phyloP scores from a whole-genome alignment of 2,888 invertebrate genomes.

The Norana najaformis region DNA sequence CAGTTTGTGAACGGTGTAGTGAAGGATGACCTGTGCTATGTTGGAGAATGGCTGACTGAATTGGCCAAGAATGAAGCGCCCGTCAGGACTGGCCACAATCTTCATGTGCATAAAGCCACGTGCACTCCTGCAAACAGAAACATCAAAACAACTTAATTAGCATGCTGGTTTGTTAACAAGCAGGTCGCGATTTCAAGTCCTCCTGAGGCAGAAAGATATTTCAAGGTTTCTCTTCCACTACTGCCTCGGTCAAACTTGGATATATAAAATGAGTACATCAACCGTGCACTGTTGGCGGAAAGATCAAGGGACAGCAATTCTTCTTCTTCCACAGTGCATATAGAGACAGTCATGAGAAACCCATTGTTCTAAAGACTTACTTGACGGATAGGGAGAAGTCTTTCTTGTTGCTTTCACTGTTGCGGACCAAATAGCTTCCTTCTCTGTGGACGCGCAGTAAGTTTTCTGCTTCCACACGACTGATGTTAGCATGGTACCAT shows the following conservation, averaged over 20 bases:
- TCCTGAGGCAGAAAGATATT: not conserved
- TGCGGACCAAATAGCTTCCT: slow-evolving; percentile 90
- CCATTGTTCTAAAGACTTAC: slow-evolving; percentile 69
- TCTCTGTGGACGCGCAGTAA: slow-evolving; percentile 80
- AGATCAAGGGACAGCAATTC: not conserved
- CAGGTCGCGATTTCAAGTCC: not conserved
- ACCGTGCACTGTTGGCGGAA: not conserved
- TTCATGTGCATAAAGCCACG: slow-evolving; percentile 96
- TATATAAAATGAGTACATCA: no score
- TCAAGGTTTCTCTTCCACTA: no score
- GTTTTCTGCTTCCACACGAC: slow-evolving; percentile 86
- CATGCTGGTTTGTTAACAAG: slow-evolving; percentile 25
- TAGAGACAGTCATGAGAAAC: not conserved
- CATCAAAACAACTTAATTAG: not conserved
- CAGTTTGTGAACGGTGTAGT: slow-evolving; percentile 87
- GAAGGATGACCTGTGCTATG: slow-evolving; percentile 91
- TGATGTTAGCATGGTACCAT: slow-evolving; percentile 94
- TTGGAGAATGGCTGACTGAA: slow-evolving; percentile 88
- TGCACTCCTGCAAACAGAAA: slow-evolving; percentile 73
- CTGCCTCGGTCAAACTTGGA: no score
- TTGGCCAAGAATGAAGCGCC: slow-evolving; percentile 85
- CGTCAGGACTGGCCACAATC: slow-evolving; percentile 71
- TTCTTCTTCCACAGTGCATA: not conserved
- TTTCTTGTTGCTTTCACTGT: slow-evolving; percentile 88
- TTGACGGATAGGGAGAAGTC: slow-evolving; percentile 92